Conservation (phyloP, 2,888 invertebrate genomes). For the Platycheirus rosarum region DNA sequence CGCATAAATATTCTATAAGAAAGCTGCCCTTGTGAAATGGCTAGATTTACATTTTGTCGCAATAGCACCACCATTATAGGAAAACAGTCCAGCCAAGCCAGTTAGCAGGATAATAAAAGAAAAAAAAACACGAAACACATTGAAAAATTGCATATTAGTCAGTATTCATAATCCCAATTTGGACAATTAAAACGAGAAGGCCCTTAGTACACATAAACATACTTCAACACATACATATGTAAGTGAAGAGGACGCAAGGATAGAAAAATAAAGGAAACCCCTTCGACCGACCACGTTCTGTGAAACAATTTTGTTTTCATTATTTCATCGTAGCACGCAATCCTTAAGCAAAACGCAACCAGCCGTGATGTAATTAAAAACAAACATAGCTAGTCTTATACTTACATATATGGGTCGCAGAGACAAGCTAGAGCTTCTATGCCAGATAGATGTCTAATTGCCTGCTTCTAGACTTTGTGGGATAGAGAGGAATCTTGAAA, state of each 20-base stretch:
- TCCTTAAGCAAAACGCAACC: conserved; percentile 59
- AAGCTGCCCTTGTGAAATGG: conserved; percentile 94
- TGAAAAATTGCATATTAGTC: conserved; percentile 62
- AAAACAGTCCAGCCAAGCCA: conserved; percentile 10
- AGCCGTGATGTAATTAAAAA: conserved; percentile 63
- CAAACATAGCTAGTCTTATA: conserved; percentile 24
- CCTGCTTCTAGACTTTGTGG: too few species aligned
- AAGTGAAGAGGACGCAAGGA: conserved; percentile 11
- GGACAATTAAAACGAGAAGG: conserved; percentile 59
- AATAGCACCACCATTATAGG: conserved; percentile 17
- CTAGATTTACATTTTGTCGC: conserved; percentile 82
- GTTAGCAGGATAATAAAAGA: background rate
- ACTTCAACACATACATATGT: conserved; percentile 6
- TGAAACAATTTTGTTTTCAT: conserved; percentile 60
- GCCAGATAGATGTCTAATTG: too few species aligned
- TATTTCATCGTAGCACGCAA: conserved; percentile 70
- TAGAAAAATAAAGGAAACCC: conserved; percentile 13
- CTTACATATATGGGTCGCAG: background rate
- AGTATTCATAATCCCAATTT: conserved; percentile 43
- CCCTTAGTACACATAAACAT: conserved; percentile 12
- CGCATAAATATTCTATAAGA: conserved; percentile 94
- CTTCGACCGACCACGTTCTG: conserved; percentile 16
- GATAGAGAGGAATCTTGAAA: too few species aligned
- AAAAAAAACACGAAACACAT: conserved; percentile 23
- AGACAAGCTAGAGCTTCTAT: too few species aligned